Percentiles rank a stretch among this genome's conserved stretches.
Conservation (phyloP, 2,888 invertebrate species). For the Carcina quercana region DNA sequence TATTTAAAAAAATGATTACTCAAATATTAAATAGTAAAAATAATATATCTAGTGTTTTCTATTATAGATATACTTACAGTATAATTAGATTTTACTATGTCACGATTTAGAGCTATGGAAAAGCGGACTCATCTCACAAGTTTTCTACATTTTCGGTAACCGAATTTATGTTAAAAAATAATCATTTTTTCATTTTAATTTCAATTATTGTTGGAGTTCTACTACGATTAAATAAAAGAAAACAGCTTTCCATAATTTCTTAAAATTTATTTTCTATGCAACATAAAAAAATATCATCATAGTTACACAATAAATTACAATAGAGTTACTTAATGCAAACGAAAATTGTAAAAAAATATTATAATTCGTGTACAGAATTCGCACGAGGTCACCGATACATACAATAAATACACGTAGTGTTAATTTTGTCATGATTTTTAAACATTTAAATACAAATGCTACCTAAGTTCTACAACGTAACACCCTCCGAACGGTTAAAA, state of each 20-base stretch:
- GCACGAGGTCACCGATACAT: slow-evolving; percentile 35
- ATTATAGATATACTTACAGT: no score
- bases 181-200: no score
- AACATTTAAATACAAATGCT: slow-evolving; percentile 39
- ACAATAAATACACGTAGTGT: slow-evolving; percentile 27
- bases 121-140: no score
- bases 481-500: slow-evolving; percentile 34
- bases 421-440: slow-evolving; percentile 45
- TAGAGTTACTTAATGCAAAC: slow-evolving; percentile 69
- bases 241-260: slow-evolving; percentile 48
- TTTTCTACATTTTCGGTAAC: no score
- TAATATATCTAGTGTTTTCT: no score
- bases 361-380: slow-evolving; percentile 55
- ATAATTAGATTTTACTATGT: no score
- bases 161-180: no score
- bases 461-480: slow-evolving; percentile 44
- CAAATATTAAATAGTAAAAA: no score
- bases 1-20: no score
- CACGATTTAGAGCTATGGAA: no score
- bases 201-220: no score
- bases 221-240: slow-evolving; percentile 4
- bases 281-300: slow-evolving; percentile 76
- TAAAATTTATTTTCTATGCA: slow-evolving; percentile 75
- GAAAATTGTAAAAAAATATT: slow-evolving; percentile 58
- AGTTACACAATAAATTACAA: slow-evolving; percentile 72